These are phyloP conservation scores for Benitochromis conjunctus DNA, from an alignment of 2,113 vertebrate species.

Conservation along the genomic window DNA sequence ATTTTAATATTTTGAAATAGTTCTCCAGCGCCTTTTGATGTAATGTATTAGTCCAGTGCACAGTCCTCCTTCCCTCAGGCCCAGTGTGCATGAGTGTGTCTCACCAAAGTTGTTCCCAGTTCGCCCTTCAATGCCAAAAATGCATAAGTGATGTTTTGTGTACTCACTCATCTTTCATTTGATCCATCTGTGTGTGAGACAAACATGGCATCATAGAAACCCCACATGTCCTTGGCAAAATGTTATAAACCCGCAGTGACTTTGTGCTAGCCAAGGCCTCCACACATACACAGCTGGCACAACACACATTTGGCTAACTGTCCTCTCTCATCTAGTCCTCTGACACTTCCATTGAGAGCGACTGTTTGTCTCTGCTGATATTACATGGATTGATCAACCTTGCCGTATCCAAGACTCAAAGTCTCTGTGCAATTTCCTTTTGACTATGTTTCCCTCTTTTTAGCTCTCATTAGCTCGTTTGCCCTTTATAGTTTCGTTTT, in stretches of 20 bases:
- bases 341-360: conserved; percentile 19
- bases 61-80: not conserved
- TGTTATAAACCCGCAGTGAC: conserved; percentile 22
- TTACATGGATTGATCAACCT: conserved; percentile 5
- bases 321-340: conserved; percentile 28
- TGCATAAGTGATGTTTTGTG: conserved; percentile 36
- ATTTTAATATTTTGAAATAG: not conserved
- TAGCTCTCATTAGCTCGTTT: not conserved
- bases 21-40: not conserved
- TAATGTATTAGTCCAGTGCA: not conserved
- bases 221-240: conserved; percentile 50
- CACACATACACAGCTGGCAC: conserved; percentile 39
- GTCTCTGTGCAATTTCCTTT: not conserved
- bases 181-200: conserved; percentile 37
- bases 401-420: not conserved
- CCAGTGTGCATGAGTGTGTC: not conserved
- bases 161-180: conserved; percentile 41
- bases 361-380: conserved; percentile 7
- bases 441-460: not conserved
- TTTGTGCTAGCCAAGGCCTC: conserved; percentile 23
- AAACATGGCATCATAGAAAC: conserved; percentile 41
- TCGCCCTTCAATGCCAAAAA: conserved; percentile 14
- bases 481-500: not conserved
- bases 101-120: conserved; percentile 14
- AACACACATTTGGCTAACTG: conserved; percentile 15